Conservation (phyloP, 2,797 vertebrate genomes). For the Sebastes oblongus region DNA sequence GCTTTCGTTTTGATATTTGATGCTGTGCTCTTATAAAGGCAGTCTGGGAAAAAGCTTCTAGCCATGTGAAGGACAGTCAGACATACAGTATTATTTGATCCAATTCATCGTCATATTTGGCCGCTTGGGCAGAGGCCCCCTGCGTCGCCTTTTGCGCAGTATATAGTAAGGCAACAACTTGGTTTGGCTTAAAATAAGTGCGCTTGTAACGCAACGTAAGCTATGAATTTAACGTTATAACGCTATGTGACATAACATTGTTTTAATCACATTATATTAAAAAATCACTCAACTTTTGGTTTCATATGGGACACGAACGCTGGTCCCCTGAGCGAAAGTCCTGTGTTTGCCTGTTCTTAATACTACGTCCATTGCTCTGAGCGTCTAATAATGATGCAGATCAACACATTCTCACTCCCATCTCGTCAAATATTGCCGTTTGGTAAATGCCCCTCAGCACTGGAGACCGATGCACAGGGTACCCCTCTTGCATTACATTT, state of each 20-base stretch:
- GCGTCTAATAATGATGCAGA: no score
- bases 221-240: neutral
- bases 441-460: no score
- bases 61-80: neutral
- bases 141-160: no score
- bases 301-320: accelerated
- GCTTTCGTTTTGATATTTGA: neutral
- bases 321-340: no score
- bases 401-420: no score
- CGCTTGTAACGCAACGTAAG: neutral
- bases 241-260: neutral
- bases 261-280: accelerated
- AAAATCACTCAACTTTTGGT: neutral
- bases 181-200: neutral
- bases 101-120: neutral
- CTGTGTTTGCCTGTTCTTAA: no score
- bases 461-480: no score
- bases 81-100: neutral
- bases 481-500: no score
- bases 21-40: neutral
- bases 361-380: no score
- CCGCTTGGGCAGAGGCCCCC: no score
- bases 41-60: neutral
- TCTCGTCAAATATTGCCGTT: no score
- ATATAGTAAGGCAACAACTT: neutral